Conservation (phyloP, 2,888 invertebrate species). For the Aspidiotus rigidus region DNA sequence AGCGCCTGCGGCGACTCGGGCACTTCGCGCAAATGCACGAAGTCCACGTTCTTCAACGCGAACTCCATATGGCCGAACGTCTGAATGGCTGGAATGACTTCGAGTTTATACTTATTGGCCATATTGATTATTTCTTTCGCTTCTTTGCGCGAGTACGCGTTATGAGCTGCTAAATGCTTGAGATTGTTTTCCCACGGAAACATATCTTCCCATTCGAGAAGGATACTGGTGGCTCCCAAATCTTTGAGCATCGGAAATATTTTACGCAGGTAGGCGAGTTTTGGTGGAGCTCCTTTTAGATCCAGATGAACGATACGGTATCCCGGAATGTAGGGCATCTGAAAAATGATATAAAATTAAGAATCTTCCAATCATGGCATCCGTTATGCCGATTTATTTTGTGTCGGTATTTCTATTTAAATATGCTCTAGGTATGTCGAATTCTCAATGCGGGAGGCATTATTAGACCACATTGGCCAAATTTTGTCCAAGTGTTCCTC, state of each 20-base stretch:
- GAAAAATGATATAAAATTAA: neutral
- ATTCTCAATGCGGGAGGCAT: no score
- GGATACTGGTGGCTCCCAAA: slow-evolving; percentile 61
- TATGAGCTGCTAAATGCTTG: slow-evolving; percentile 49
- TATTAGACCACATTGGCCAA: no score
- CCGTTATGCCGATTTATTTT: no score
- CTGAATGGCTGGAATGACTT: slow-evolving; percentile 64
- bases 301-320: slow-evolving; percentile 62
- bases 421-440: no score
- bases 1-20: slow-evolving; percentile 59
- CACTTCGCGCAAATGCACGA: slow-evolving; percentile 55
- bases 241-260: slow-evolving; percentile 51
- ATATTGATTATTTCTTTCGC: slow-evolving; percentile 47
- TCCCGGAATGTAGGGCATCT: slow-evolving; percentile 44
- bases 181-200: slow-evolving; percentile 61
- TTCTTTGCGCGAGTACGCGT: slow-evolving; percentile 52
- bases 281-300: slow-evolving; percentile 67
- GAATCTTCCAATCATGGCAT: no score
- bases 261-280: slow-evolving; percentile 52
- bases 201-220: slow-evolving; percentile 73
- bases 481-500: no score
- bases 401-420: no score
- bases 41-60: slow-evolving; percentile 57
- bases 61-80: slow-evolving; percentile 71
- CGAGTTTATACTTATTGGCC: slow-evolving; percentile 51